phyloP scores from a whole-genome alignment of 92 coral and sea anemone species.

The Hydrozoanthus gracilis region DNA sequence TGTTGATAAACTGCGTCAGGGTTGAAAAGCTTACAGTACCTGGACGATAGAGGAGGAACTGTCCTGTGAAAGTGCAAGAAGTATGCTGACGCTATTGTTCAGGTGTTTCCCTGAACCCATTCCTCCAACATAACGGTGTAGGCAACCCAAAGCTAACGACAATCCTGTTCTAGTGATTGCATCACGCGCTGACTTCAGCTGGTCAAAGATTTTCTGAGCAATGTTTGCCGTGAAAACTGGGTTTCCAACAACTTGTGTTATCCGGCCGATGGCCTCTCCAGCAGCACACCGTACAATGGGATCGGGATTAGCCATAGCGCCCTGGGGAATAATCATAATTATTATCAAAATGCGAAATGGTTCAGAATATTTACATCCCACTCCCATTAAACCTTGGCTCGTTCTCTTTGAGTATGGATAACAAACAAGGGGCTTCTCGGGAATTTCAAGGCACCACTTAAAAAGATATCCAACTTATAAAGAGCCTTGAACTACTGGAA shows the following conservation, averaged over 20 bases:
- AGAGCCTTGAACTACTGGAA: too few species aligned
- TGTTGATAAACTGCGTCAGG: too few species aligned
- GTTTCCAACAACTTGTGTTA: slow-evolving; percentile 97
- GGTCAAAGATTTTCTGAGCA: slow-evolving; percentile 95
- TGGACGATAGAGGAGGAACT: slow-evolving; percentile 96
- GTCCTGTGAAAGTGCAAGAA: slow-evolving; percentile 96
- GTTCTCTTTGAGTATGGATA: too few species aligned
- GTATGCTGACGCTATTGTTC: slow-evolving; percentile 94
- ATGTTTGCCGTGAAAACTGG: slow-evolving; percentile 94
- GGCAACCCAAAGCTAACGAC: slow-evolving; percentile 96
- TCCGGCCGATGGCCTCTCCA: slow-evolving; percentile 98
- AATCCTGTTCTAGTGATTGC: slow-evolving; percentile 96
- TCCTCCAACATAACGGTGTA: slow-evolving; percentile 99
- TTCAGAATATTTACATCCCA: too few species aligned
- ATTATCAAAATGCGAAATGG: too few species aligned
- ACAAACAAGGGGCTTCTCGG: too few species aligned
- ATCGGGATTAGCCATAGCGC: slow-evolving; percentile 93
- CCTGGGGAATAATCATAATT: slow-evolving; percentile 40
- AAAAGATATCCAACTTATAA: too few species aligned
- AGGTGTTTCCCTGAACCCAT: slow-evolving; percentile 99
- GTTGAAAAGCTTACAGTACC: slow-evolving; percentile 51
- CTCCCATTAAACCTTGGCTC: too few species aligned
- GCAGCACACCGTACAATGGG: slow-evolving; percentile 99
- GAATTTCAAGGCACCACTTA: too few species aligned
- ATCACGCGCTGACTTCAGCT: slow-evolving; percentile 93